Percentiles rank a stretch among this genome's conserved stretches.
Conservation (phyloP, 2,113 vertebrate species). For the Melospiza georgiana region DNA sequence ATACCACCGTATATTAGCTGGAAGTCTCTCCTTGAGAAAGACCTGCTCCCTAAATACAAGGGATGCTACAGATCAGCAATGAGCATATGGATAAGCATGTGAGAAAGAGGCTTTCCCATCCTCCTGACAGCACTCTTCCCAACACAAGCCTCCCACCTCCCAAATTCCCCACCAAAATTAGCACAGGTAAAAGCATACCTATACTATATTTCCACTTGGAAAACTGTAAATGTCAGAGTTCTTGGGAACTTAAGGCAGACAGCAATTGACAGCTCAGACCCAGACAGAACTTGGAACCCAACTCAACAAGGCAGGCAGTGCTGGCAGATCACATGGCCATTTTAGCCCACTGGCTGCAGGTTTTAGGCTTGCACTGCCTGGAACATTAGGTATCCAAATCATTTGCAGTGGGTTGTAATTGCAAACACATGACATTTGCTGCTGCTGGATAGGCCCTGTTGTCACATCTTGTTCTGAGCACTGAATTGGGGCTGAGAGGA, state of each 20-base stretch:
- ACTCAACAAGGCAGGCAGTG: background rate
- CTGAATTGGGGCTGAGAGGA: background rate
- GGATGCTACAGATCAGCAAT: background rate
- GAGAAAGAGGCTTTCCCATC: background rate
- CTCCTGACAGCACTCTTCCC: background rate
- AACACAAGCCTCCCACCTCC: rapidly evolving
- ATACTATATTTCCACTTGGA: background rate
- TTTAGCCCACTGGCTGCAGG: background rate
- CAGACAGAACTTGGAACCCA: background rate
- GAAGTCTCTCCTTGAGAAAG: background rate
- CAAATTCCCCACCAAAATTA: background rate
- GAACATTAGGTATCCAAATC: conserved; percentile 27
- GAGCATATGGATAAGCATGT: background rate
- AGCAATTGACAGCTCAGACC: background rate
- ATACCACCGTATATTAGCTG: background rate
- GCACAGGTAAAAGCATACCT: background rate
- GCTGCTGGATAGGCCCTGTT: background rate
- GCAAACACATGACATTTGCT: background rate
- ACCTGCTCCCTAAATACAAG: background rate
- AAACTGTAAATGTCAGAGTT: background rate
- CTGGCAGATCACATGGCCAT: background rate
- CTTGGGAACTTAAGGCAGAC: background rate
- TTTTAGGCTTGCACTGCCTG: conserved; percentile 29
- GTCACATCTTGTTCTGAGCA: background rate
- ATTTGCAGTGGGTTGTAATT: background rate